Evolutionary conservation across 2,888 invertebrate species (phyloP).

Genomic region (Tolmerus cingulatus): DNA sequence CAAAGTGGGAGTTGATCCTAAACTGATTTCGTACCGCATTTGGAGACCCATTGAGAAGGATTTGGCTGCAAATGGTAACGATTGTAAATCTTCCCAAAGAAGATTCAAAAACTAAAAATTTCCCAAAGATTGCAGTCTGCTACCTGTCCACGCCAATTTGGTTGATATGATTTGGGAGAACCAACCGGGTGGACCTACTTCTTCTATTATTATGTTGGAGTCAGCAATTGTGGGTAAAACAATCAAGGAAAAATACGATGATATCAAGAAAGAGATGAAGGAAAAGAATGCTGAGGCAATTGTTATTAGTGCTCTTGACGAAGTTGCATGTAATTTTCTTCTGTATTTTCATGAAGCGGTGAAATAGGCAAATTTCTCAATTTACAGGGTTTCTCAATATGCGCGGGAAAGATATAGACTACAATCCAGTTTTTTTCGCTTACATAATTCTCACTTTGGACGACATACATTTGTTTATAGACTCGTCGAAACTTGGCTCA

Average conservation of each 20-base stretch:
- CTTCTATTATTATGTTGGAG: slow-evolving; percentile 66
- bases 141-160: slow-evolving; percentile 74
- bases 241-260: slow-evolving; percentile 72
- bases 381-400: slow-evolving; percentile 82
- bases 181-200: slow-evolving; percentile 67
- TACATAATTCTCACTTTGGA: slow-evolving; percentile 72
- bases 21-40: slow-evolving; percentile 68
- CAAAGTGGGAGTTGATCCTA: slow-evolving; percentile 76
- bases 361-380: slow-evolving; percentile 41
- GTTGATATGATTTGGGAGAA: slow-evolving; percentile 77
- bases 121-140: slow-evolving; percentile 69
- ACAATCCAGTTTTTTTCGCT: slow-evolving; percentile 88
- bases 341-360: neutral
- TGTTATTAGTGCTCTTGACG: slow-evolving; percentile 84
- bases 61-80: slow-evolving; percentile 63
- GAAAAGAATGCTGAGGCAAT: slow-evolving; percentile 71
- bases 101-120: slow-evolving; percentile 56
- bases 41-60: slow-evolving; percentile 70
- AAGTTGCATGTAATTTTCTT: slow-evolving; percentile 79
- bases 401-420: slow-evolving; percentile 89
- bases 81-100: neutral
- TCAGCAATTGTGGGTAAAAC: slow-evolving; percentile 68
- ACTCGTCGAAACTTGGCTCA: slow-evolving; percentile 66
- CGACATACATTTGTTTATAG: slow-evolving; percentile 71
- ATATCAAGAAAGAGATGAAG: slow-evolving; percentile 71